Evolutionary conservation across 1,140 invertebrate genomes (phyloP), one percentile per base, ranked within the genome.

Genomic region (Camponotus pennsylvanicus): DNA sequence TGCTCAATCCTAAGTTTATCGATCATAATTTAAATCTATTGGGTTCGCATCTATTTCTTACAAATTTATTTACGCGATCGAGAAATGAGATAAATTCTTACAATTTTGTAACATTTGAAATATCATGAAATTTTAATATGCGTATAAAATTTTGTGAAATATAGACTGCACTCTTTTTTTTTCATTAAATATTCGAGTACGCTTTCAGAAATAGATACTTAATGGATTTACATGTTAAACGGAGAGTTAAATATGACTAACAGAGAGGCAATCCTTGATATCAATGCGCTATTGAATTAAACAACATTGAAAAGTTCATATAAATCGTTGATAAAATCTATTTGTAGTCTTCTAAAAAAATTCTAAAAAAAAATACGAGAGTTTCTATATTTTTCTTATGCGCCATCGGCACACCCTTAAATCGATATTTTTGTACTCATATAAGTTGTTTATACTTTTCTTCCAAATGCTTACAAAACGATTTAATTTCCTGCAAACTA

Each of bases 381-480:
- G 21, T 6, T 75, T 59, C 27, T 75, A 40, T 27, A 27, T 27
- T 27, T 27, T 27, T 27, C 27, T n/a, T 45, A n/a, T 61, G 27
- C 15, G 75, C 40, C 69, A 75, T 61, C 27, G 27, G 3, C 55
- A 75, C 69, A 75, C 55, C 55, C 55, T 82, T 52, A 57, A 71
- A 71, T 71, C 15, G 40, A 82, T 71, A 82, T 57, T 78, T 77
- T 78, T 78, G 27, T 27, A 42, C 32, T 49, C 6, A 8, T 67
- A 42, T 8, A 15, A 63, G 5, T 15, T 59, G 0, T 34, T 32
- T 52, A 18, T 57, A 80, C 34, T 42, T 21, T 59, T 71, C 4
- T 59, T 71, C 37, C 34, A 82, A 55, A 27, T 15, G 15, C 32
- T 69, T 71, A 21, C 3, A 7, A 11, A 32, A 59, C 7, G 13